Evolutionary conservation across 2,888 invertebrate genomes (phyloP), one percentile per base, ranked within the genome.

Genomic region (Hemaris fuciformis): DNA sequence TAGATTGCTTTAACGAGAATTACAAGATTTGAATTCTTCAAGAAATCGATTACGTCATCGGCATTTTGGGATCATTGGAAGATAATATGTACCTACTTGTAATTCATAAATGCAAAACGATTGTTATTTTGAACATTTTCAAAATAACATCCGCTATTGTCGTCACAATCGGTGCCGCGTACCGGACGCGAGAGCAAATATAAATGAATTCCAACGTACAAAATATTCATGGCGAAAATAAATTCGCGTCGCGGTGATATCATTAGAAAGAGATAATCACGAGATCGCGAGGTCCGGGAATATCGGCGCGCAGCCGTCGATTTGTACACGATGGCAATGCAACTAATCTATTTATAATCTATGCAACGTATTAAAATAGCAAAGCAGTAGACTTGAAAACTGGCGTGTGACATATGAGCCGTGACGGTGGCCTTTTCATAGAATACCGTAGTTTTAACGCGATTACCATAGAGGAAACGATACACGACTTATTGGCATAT

Each of bases 361-460:
- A 66, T 69, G 75, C 76, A 73, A 71, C 65, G 66, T 71, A 76
- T 79, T 75, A 74, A 76, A 74, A 75, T 74, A 79, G 72, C 74
- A 71, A 66, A 73, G 66, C 69, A 74, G 68, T 70, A 75, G 69
- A 69, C 66, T 68, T 70, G 70, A 67, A 68, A 72, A 67, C 69
- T 76, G 69, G 80, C 82, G 79, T 80, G 83, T 71, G 73, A 68
- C 76, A 74, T 71, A 80, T 82, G 84, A 85, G 82, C 78, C 83
- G 75, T 77, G 73, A 81, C 85, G 77, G 64, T 74, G 73, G 72
- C 74, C 64, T 74, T 83, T 76, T 76, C 34, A 57, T 38, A 57
- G 25, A 25, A 25, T 15, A 57, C 57, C 38, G 57, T 57, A 57
- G 23, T 22, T 75, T 78, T 72, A 68, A 65, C 62, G 63, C 64